phyloP scores from a whole-genome alignment of 1,140 invertebrate species.

The Trachymyrmex cornetzi region DNA sequence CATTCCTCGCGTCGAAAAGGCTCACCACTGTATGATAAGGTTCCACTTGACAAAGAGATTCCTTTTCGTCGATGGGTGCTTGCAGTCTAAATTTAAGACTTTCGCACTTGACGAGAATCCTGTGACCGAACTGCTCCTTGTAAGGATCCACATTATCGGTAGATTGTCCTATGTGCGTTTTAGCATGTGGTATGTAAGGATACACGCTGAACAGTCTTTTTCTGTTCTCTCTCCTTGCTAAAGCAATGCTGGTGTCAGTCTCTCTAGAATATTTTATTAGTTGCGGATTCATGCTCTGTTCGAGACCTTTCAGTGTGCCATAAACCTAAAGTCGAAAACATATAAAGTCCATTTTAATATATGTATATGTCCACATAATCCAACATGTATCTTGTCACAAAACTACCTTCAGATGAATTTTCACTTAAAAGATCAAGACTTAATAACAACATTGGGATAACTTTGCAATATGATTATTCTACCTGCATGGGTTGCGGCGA shows the following conservation, averaged over 20 bases:
- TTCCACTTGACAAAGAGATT: slow-evolving; percentile 94
- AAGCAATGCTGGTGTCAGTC: slow-evolving; percentile 94
- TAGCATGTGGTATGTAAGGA: slow-evolving; percentile 87
- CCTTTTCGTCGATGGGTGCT: slow-evolving; percentile 92
- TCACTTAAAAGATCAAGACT: not conserved
- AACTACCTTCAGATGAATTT: not conserved
- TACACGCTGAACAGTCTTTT: slow-evolving; percentile 91
- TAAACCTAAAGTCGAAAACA: slow-evolving; percentile 78
- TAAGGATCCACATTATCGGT: slow-evolving; percentile 89
- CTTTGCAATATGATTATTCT: slow-evolving; percentile 7
- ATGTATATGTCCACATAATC: not conserved
- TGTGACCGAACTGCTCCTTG: slow-evolving; percentile 94
- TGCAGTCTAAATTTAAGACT: slow-evolving; percentile 94
- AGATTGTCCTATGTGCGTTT: slow-evolving; percentile 80
- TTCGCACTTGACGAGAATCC: slow-evolving; percentile 94
- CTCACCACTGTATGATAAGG: slow-evolving; percentile 96
- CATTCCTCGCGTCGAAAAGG: slow-evolving; percentile 94
- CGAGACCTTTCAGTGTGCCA: slow-evolving; percentile 94
- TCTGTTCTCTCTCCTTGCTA: slow-evolving; percentile 92
- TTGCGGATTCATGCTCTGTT: slow-evolving; percentile 96
- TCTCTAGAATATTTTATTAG: slow-evolving; percentile 96
- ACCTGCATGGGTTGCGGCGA: slow-evolving; percentile 86
- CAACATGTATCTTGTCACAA: not conserved
- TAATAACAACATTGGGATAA: not conserved
- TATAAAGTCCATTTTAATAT: not conserved